A percentile compares a stretch with the other conserved stretches of the same genome.
Conservation (phyloP, 2,797 vertebrate species). For the Trichosurus vulpecula region DNA sequence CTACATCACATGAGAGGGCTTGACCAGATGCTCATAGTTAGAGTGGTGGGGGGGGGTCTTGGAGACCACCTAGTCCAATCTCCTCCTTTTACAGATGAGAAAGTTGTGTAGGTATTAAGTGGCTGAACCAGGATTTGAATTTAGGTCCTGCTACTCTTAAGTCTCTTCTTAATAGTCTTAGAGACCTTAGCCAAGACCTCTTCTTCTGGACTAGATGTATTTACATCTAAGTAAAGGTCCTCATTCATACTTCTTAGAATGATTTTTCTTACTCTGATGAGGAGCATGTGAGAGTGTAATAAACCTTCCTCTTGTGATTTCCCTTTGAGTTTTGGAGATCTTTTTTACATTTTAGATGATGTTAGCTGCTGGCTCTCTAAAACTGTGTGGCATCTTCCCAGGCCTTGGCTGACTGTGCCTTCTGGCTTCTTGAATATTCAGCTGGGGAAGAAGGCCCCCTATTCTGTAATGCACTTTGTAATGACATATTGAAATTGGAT, state of each 20-base stretch:
- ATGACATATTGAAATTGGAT: slow-evolving; percentile 47
- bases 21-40: neutral
- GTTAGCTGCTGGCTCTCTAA: slow-evolving; percentile 59
- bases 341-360: slow-evolving; percentile 62
- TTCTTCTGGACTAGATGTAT: neutral
- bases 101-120: neutral
- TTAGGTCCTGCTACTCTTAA: neutral
- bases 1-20: neutral
- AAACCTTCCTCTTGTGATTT: slow-evolving; percentile 53
- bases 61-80: neutral
- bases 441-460: slow-evolving; percentile 39
- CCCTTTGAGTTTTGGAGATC: slow-evolving; percentile 63
- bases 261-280: slow-evolving; percentile 44
- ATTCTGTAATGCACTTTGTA: neutral
- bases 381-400: slow-evolving; percentile 69
- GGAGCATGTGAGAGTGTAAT: slow-evolving; percentile 33
- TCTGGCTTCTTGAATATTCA: slow-evolving; percentile 61
- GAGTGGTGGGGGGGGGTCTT: neutral
- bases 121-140: neutral
- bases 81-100: neutral
- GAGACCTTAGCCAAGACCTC: neutral
- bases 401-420: slow-evolving; percentile 64
- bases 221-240: neutral
- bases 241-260: neutral
- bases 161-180: neutral